Evolutionary conservation across 1,140 invertebrate species (phyloP).

Genomic region (Caenorhabditis remanei): DNA sequence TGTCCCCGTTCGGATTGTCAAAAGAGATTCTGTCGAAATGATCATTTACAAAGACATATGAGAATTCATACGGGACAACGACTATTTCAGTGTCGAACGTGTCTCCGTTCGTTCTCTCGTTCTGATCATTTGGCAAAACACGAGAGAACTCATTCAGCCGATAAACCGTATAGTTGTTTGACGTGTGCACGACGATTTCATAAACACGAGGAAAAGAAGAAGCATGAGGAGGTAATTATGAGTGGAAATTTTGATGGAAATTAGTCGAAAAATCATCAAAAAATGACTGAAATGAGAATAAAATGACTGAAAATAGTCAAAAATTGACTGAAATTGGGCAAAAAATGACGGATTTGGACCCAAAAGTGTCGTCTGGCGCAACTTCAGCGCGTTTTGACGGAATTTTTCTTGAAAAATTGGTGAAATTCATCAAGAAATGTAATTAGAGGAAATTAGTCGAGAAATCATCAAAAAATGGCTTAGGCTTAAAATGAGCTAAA

Average conservation of each 20-base stretch:
- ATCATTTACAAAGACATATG: constrained; percentile 29
- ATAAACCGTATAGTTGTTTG: constrained; percentile 16
- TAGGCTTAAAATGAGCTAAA: no score
- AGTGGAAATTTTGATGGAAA: no score
- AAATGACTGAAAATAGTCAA: neutral
- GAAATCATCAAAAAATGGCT: no score
- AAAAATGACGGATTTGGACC: no score
- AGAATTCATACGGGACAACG: constrained; percentile 38
- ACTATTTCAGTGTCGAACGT: constrained; percentile 14
- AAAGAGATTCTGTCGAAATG: constrained; percentile 36
- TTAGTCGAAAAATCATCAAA: neutral
- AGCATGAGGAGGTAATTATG: constrained; percentile 1
- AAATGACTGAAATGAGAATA: neutral
- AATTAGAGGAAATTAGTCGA: no score
- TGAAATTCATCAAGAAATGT: no score
- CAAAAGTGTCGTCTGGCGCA: no score
- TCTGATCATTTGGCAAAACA: constrained; percentile 51
- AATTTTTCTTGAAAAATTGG: no score
- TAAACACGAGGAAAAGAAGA: constrained; percentile 46
- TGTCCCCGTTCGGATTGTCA: constrained; percentile 5
- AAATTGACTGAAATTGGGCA: no score
- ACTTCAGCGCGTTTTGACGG: no score
- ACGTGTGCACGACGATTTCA: constrained; percentile 13
- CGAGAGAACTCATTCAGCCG: constrained; percentile 11
- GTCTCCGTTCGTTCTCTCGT: constrained; percentile 30